Evolutionary conservation across 2,888 invertebrate genomes (phyloP).

Genomic region (Cactoblastis cactorum): DNA sequence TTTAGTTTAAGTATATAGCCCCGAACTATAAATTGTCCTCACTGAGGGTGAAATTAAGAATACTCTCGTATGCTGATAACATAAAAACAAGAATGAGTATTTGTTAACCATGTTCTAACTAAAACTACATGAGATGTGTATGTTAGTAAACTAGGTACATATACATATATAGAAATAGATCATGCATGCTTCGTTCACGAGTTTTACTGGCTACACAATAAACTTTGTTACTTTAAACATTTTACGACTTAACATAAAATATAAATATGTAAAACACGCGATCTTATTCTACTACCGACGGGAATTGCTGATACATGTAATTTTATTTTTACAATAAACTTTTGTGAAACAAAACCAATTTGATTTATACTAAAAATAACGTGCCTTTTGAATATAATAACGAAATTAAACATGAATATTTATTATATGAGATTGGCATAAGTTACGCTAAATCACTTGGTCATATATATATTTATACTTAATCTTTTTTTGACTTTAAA

Average conservation of each 20-base stretch:
- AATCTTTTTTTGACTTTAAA: too few relatives aligned
- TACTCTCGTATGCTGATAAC: too few relatives aligned
- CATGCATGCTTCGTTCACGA: conserved; percentile 21
- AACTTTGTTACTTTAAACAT: conserved; percentile 59
- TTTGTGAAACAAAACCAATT: background rate
- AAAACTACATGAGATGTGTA: background rate
- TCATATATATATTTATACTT: too few relatives aligned
- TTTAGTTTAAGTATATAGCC: too few relatives aligned
- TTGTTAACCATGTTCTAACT: background rate
- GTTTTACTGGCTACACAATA: conserved; percentile 57
- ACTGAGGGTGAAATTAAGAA: too few relatives aligned
- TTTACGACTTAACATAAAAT: conserved; percentile 61
- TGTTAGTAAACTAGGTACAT: background rate
- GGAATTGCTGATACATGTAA: conserved; percentile 18
- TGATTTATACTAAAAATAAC: too few relatives aligned
- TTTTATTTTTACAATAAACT: conserved; percentile 17
- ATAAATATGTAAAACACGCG: conserved; percentile 48
- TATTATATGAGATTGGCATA: too few relatives aligned
- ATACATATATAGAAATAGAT: background rate
- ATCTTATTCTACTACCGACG: conserved; percentile 31
- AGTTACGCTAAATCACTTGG: too few relatives aligned
- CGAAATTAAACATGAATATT: too few relatives aligned
- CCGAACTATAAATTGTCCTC: too few relatives aligned
- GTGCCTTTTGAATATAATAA: too few relatives aligned
- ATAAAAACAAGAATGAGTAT: too few relatives aligned